These are phyloP conservation scores for Margaritifera margaritifera DNA, from an alignment of 2,888 invertebrate species.

Conservation along the genomic window DNA sequence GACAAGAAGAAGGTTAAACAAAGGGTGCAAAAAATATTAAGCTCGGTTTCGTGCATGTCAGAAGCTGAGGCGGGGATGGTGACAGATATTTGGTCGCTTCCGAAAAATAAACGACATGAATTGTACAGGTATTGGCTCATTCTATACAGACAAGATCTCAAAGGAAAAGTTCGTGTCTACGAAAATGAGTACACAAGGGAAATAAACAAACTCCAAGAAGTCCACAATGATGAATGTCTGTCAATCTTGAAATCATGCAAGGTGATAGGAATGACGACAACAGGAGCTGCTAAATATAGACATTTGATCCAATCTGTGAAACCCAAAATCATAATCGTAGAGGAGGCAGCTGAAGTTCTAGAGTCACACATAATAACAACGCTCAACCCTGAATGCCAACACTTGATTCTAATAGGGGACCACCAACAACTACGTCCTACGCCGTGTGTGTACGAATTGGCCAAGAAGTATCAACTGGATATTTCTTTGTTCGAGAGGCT, in stretches of 20 bases:
- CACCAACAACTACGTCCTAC: slow-evolving; percentile 86
- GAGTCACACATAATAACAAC: slow-evolving; percentile 88
- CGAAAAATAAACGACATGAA: slow-evolving; percentile 70
- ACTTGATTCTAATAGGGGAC: slow-evolving; percentile 87
- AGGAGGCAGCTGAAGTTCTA: slow-evolving; percentile 91
- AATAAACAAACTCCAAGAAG: slow-evolving; percentile 37
- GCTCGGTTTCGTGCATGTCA: slow-evolving; percentile 22
- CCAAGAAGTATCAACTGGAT: slow-evolving; percentile 80
- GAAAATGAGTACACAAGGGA: slow-evolving; percentile 37
- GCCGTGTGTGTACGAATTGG: slow-evolving; percentile 81
- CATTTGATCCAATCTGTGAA: slow-evolving; percentile 57
- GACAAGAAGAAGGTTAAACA: no score
- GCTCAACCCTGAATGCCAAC: slow-evolving; percentile 82
- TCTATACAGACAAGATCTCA: slow-evolving; percentile 31
- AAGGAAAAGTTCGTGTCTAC: slow-evolving; percentile 21
- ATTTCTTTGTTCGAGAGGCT: slow-evolving; percentile 88
- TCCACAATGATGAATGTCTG: slow-evolving; percentile 45
- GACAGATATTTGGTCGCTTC: slow-evolving; percentile 54
- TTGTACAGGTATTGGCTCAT: slow-evolving; percentile 72
- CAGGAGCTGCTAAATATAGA: slow-evolving; percentile 65
- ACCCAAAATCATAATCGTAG: slow-evolving; percentile 77
- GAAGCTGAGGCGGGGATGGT: slow-evolving; percentile 34
- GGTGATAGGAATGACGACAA: slow-evolving; percentile 71
- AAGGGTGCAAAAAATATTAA: no score
- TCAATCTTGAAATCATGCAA: slow-evolving; percentile 45